Percentiles rank a stretch among this genome's conserved stretches.
phyloP scores from a whole-genome alignment of 2,113 vertebrate genomes.

The Ceratotherium simum region DNA sequence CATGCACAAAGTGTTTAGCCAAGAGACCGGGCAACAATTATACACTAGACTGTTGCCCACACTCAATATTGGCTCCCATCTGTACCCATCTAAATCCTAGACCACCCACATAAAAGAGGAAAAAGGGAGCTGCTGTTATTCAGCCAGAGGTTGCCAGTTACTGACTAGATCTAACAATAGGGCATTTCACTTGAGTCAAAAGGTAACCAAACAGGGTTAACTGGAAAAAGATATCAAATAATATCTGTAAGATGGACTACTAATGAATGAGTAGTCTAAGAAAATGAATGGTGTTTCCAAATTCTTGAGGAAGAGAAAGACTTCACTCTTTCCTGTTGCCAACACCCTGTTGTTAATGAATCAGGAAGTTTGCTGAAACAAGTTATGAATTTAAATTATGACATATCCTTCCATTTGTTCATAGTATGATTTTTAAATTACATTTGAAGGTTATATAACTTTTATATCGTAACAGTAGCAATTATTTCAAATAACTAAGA shows the following conservation, averaged over 20 bases:
- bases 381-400: slow-evolving; percentile 71
- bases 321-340: slow-evolving; percentile 71
- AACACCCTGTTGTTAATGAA: slow-evolving; percentile 68
- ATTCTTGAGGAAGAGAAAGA: slow-evolving; percentile 66
- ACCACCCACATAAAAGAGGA: slow-evolving; percentile 44
- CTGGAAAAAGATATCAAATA: slow-evolving; percentile 66
- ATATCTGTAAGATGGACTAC: slow-evolving; percentile 40
- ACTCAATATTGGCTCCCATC: slow-evolving; percentile 27
- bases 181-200: slow-evolving; percentile 55
- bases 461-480: slow-evolving; percentile 37
- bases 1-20: slow-evolving; percentile 17
- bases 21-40: slow-evolving; percentile 56
- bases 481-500: slow-evolving; percentile 60
- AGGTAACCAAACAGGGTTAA: slow-evolving; percentile 58
- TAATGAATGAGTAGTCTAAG: slow-evolving; percentile 56
- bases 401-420: slow-evolving; percentile 70
- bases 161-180: slow-evolving; percentile 34
- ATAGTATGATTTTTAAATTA: slow-evolving; percentile 58
- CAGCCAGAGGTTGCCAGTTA: slow-evolving; percentile 47
- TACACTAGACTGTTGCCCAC: neutral
- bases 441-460: slow-evolving; percentile 19
- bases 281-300: slow-evolving; percentile 62
- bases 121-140: neutral
- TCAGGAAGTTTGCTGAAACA: slow-evolving; percentile 75
- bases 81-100: slow-evolving; percentile 36